Evolutionary conservation across 1,140 invertebrate genomes (phyloP).

Genomic region (Drosophila ficusphila): DNA sequence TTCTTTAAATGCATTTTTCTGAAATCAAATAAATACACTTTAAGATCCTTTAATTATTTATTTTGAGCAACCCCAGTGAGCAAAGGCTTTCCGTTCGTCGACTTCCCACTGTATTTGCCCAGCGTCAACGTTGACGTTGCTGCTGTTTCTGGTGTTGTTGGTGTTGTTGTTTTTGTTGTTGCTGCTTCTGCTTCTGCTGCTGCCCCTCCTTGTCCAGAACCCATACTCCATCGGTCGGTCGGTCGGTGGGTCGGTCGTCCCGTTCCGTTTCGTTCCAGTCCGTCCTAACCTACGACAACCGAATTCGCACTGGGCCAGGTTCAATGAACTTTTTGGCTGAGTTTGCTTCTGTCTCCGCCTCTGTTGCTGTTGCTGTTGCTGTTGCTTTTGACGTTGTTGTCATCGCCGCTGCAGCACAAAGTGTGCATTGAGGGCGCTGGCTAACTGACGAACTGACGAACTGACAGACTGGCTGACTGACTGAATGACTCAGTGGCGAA

Average conservation of each 20-base stretch:
- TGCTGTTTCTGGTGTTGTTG: conserved; percentile 21
- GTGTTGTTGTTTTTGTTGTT: conserved; percentile 28
- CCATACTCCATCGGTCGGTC: conserved; percentile 46
- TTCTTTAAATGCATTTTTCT: too few relatives aligned
- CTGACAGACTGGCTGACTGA: conserved; percentile 40
- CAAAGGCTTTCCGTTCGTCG: background rate
- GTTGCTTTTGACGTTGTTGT: conserved; percentile 47
- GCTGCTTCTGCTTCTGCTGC: conserved; percentile 21
- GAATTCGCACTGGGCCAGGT: conserved; percentile 82
- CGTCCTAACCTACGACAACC: conserved; percentile 80
- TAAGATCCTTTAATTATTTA: background rate
- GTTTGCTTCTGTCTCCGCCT: conserved; percentile 47
- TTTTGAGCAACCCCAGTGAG: too few relatives aligned
- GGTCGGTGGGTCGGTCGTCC: conserved; percentile 63
- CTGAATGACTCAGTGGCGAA: conserved; percentile 16
- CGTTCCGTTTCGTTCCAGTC: background rate
- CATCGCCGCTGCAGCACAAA: conserved; percentile 68
- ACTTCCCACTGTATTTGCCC: conserved; percentile 62
- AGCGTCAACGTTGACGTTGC: conserved; percentile 44
- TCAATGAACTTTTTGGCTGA: conserved; percentile 80
- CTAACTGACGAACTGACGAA: conserved; percentile 39
- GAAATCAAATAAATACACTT: background rate
- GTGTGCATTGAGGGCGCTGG: conserved; percentile 79
- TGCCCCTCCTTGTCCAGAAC: conserved; percentile 48
- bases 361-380: conserved; percentile 30